Conservation (phyloP, 2,113 vertebrate genomes). For the Oceanodroma tethys region DNA sequence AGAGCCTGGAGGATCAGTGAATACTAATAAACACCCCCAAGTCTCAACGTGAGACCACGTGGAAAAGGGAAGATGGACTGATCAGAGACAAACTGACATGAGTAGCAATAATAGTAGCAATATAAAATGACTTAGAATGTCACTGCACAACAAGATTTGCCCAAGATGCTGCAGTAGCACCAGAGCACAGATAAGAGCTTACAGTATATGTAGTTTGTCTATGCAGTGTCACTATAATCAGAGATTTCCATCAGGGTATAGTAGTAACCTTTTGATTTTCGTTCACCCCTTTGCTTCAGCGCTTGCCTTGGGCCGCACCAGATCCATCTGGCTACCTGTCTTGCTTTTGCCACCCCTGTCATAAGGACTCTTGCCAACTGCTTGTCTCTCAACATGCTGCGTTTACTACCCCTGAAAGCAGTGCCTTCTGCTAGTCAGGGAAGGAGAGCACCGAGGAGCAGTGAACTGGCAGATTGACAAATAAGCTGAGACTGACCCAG, state of each 20-base stretch:
- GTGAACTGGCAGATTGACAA: conserved; percentile 67
- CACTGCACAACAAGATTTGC: background rate
- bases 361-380: conserved; percentile 47
- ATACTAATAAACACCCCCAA: background rate
- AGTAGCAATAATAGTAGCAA: background rate
- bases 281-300: conserved; percentile 29
- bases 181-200: background rate
- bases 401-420: conserved; percentile 34
- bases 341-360: conserved; percentile 50
- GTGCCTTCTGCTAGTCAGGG: conserved; percentile 37
- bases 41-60: background rate
- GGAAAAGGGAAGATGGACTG: background rate
- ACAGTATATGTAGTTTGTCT: background rate
- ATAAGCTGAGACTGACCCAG: conserved; percentile 66
- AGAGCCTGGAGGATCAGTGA: background rate
- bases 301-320: conserved; percentile 36
- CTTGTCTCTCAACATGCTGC: conserved; percentile 34
- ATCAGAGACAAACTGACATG: background rate
- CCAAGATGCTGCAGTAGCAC: background rate
- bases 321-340: conserved; percentile 62
- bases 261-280: conserved; percentile 36
- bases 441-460: conserved; percentile 33
- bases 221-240: background rate
- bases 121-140: background rate
- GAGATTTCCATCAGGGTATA: background rate